phyloP scores from a whole-genome alignment of 1,140 invertebrate species.

The Akabosia matsudoensis region DNA sequence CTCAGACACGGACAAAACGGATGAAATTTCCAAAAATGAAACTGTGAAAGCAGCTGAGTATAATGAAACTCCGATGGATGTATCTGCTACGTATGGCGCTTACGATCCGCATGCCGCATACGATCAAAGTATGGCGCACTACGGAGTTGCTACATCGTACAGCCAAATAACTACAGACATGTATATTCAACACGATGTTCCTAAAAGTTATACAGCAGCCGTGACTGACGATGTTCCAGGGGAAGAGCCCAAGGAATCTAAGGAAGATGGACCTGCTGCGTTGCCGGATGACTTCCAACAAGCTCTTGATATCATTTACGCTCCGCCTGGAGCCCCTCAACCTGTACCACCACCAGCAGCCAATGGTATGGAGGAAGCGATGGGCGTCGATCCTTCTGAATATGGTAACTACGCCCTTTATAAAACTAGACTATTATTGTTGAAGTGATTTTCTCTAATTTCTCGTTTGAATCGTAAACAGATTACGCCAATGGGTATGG shows the following conservation, averaged over 20 bases:
- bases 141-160: no score
- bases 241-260: not conserved
- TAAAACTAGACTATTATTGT: no score
- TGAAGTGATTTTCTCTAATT: no score
- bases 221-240: not conserved
- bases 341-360: slow-evolving; percentile 29
- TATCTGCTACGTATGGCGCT: no score
- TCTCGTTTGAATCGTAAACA: no score
- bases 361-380: not conserved
- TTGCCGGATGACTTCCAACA: slow-evolving; percentile 46
- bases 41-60: no score
- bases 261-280: slow-evolving; percentile 24
- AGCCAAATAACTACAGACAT: no score
- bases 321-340: slow-evolving; percentile 18
- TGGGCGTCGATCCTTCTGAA: not conserved
- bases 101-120: no score
- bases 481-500: slow-evolving; percentile 29
- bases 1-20: no score
- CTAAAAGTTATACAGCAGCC: not conserved
- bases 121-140: no score
- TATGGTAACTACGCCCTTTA: slow-evolving; percentile 13
- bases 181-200: not conserved
- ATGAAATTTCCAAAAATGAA: no score
- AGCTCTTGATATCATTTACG: slow-evolving; percentile 45
- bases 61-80: no score